Conservation (phyloP, 2,113 vertebrate species). For the Equus quagga region DNA sequence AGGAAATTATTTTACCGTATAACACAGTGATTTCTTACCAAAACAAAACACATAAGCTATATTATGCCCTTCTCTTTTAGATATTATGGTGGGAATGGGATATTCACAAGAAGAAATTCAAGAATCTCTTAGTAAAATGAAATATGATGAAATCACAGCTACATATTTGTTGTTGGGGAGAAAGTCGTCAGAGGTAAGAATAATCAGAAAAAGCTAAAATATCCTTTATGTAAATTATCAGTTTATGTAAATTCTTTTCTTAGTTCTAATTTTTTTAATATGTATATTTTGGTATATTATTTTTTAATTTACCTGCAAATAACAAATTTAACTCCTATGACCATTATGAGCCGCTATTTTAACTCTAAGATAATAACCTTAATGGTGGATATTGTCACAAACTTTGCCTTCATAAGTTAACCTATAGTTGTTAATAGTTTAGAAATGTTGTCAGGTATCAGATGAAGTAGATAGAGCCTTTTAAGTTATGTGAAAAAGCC, state of each 20-base stretch:
- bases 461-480: background rate
- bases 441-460: background rate
- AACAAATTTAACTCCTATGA: background rate
- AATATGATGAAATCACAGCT: constrained; percentile 99
- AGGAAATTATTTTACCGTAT: constrained; percentile 2
- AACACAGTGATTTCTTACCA: constrained; percentile 8
- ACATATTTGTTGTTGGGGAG: constrained; percentile 97
- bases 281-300: background rate
- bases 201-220: constrained; percentile 16
- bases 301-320: background rate
- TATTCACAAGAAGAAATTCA: constrained; percentile 98
- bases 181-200: constrained; percentile 96
- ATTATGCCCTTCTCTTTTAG: constrained; percentile 86
- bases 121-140: constrained; percentile 99
- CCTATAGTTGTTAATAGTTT: background rate
- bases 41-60: background rate
- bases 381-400: background rate
- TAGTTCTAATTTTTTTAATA: constrained; percentile 11
- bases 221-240: background rate
- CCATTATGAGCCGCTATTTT: background rate
- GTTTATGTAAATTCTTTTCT: background rate
- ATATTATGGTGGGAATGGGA: constrained; percentile 99
- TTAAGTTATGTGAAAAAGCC: background rate
- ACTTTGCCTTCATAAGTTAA: background rate
- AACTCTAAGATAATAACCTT: background rate